A percentile compares a stretch with the other conserved stretches of the same genome.
Conservation (phyloP, 92 coral and sea anemone genomes). For the Heteractis magnifica region DNA sequence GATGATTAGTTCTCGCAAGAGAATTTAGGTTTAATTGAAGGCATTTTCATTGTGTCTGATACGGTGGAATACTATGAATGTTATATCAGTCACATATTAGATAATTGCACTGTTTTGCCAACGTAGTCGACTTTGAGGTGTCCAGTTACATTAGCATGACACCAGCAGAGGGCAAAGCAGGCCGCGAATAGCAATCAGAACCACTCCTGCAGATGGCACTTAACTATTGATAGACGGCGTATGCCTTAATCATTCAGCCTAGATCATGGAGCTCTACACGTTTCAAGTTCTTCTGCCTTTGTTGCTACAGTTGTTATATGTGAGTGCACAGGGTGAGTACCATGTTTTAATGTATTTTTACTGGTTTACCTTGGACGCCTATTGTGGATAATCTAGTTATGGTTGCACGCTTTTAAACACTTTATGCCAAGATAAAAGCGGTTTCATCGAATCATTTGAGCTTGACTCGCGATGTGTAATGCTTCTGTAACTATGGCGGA, state of each 20-base stretch:
- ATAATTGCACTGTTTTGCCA: slow-evolving; percentile 11
- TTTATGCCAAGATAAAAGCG: neutral
- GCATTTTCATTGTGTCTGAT: neutral
- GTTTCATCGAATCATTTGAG: neutral
- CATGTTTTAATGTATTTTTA: neutral
- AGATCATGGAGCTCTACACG: slow-evolving; percentile 28
- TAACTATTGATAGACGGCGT: slow-evolving; percentile 9
- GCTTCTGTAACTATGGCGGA: neutral
- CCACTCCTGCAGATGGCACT: slow-evolving; percentile 35
- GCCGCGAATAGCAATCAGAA: slow-evolving; percentile 20
- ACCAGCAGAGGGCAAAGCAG: slow-evolving; percentile 22
- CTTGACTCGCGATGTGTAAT: neutral
- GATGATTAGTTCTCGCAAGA: neutral
- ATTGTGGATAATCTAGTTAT: neutral
- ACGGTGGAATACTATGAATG: neutral
- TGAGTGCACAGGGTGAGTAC: slow-evolving; percentile 9
- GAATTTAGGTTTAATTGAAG: neutral
- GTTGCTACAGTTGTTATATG: neutral
- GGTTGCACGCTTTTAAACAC: neutral
- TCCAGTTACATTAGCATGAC: slow-evolving; percentile 26
- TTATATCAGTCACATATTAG: slow-evolving; percentile 14
- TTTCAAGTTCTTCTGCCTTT: neutral
- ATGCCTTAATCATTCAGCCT: slow-evolving; percentile 6
- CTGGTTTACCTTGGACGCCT: slow-evolving; percentile 6
- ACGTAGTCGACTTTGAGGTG: slow-evolving; percentile 18